These are phyloP conservation scores for Pristionchus fissidentatus DNA, from an alignment of 2,888 invertebrate species.

Conservation along the genomic window DNA sequence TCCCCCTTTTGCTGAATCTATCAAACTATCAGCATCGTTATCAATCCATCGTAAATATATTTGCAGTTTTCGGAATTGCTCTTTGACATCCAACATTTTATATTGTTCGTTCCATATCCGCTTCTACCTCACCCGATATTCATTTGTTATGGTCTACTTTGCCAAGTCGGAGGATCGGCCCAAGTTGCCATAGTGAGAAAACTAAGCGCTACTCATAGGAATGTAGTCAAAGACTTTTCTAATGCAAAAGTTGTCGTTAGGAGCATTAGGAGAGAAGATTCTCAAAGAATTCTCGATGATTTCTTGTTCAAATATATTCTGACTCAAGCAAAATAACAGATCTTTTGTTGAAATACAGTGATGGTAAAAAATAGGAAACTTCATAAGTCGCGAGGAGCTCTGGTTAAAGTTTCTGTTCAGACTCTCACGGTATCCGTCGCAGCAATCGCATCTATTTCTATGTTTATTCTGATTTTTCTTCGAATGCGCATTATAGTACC, in stretches of 20 bases:
- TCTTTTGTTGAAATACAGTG: too few relatives aligned
- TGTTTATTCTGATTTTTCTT: not conserved
- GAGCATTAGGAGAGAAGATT: too few relatives aligned
- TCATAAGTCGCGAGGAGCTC: too few relatives aligned
- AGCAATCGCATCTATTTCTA: not conserved
- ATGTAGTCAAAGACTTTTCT: not conserved
- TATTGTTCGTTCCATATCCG: slow-evolving; percentile 3
- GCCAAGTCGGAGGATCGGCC: not conserved
- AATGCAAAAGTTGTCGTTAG: too few relatives aligned
- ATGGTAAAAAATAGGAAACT: not conserved
- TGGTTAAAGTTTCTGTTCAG: too few relatives aligned
- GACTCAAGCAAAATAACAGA: too few relatives aligned
- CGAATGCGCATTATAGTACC: slow-evolving; percentile 14
- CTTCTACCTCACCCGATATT: not conserved
- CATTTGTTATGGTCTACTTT: not conserved
- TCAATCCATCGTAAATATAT: too few relatives aligned
- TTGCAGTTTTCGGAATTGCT: not conserved
- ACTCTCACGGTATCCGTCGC: not conserved
- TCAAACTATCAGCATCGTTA: too few relatives aligned
- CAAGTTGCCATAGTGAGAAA: not conserved
- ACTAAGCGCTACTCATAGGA: not conserved
- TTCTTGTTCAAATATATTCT: too few relatives aligned
- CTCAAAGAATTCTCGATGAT: too few relatives aligned
- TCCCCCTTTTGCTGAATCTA: too few relatives aligned
- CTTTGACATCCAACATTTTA: slow-evolving; percentile 7